Base-by-base conservation (phyloP, 2,888 invertebrate species). In the Abrostola triplasia region DNA sequence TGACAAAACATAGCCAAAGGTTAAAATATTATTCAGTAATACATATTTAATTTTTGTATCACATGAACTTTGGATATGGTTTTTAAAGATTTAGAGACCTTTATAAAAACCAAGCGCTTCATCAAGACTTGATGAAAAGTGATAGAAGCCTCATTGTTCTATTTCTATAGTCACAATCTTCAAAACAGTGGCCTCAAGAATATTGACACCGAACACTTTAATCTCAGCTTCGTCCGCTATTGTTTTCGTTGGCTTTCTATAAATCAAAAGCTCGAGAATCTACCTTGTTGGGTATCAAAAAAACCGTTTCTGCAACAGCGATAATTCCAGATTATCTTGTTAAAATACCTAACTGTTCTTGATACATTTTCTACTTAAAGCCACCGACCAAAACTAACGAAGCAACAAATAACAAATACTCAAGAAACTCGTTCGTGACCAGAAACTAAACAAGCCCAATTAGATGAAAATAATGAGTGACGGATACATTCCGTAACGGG, bases 391-490 rank as follows among this genome's bases (percentile, higher is more conserved):
- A 54, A 63, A 59, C 67, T 67, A 78, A 75, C 75, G 55, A 75
- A 64, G 49, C 49, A 44, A 35, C 37, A 42, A 11, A 58, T 38
- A 67, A 50, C 40, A 60, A 56, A 44, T 49, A 55, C 54, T 57
- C 52, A 24, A 38, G 47, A 35, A 40, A 11, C 35, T 36, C 36
- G 40, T 24, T 77, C 83, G 81, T 82, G 82, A 82, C 71, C 59
- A 13, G 83, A 76, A 74, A 44, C 57, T 70, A 57, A 70, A 73
- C 57, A 65, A 60, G 53, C 9, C 66, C 72, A 73, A 73, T 76
- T 73, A 76, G 50, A 41, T 37, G 65, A 59, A 75, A 64, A 56
- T 60, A 55, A 59, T 36, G 42, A 68, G 48, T 41, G 70, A 53
- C 12, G 56, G 63, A 59, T 59, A 49, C 13, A 35, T 13, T 38